These are phyloP conservation scores for Neoarius graeffei DNA, from an alignment of 2,113 vertebrate species.

Conservation along the genomic window DNA sequence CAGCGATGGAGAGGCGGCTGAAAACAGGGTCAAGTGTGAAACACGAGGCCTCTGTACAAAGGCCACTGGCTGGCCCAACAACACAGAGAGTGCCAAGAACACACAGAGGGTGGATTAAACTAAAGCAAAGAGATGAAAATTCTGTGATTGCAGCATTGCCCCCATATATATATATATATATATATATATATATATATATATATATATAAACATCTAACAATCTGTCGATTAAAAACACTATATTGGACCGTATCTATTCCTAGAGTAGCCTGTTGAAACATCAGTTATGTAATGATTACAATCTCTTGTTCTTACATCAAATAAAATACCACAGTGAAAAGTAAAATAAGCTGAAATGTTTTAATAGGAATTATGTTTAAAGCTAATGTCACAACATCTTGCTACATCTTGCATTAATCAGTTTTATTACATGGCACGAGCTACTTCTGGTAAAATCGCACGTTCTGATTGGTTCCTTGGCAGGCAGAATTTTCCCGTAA, in stretches of 20 bases:
- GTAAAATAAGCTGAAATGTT: neutral
- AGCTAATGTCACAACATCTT: neutral
- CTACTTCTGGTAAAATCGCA: too few species aligned
- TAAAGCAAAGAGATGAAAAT: neutral
- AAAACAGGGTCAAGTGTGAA: conserved; percentile 71
- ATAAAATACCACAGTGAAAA: neutral
- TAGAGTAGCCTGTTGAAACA: neutral
- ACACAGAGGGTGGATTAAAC: conserved; percentile 14
- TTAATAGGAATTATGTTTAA: neutral
- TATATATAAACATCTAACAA: too few species aligned
- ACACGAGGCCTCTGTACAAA: conserved; percentile 59
- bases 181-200: too few species aligned
- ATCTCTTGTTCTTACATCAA: neutral
- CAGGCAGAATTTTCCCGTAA: too few species aligned
- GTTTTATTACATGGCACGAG: too few species aligned
- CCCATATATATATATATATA: too few species aligned
- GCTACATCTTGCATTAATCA: neutral
- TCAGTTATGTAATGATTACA: neutral
- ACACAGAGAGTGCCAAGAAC: conserved; percentile 2
- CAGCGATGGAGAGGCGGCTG: conserved; percentile 46
- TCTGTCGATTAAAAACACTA: neutral
- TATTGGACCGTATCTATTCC: neutral
- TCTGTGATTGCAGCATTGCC: neutral
- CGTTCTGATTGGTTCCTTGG: too few species aligned
- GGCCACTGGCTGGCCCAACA: conserved; percentile 42